phyloP scores from a whole-genome alignment of 2,888 invertebrate species.

The Eupithecia tripunctaria region DNA sequence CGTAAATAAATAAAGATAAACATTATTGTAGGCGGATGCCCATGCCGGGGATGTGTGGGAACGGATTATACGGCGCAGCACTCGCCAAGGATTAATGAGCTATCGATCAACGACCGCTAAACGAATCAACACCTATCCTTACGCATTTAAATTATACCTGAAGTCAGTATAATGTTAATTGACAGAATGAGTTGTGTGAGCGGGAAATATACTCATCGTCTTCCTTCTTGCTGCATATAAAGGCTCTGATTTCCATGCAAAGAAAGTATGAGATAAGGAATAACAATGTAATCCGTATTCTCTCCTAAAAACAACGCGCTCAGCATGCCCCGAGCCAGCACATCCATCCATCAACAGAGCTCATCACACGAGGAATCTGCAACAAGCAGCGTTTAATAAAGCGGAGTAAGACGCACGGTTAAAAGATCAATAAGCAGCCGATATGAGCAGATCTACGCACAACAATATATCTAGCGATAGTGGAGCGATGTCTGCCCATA shows the following conservation, averaged over 20 bases:
- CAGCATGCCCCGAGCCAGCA: constrained; percentile 8
- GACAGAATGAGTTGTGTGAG: not conserved
- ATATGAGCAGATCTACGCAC: constrained; percentile 70
- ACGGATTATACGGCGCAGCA: constrained; percentile 35
- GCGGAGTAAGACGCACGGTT: constrained; percentile 58
- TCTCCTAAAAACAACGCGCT: not conserved
- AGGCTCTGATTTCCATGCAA: not conserved
- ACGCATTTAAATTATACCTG: not conserved
- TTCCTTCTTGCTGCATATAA: not conserved
- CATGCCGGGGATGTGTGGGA: constrained; percentile 39
- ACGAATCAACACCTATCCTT: not conserved
- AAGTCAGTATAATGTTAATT: not conserved
- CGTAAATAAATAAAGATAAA: constrained; percentile 82
- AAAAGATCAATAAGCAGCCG: constrained; percentile 75
- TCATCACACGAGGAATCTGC: constrained; percentile 39
- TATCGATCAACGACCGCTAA: constrained; percentile 15
- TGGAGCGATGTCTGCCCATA: constrained; percentile 84
- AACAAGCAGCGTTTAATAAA: constrained; percentile 60
- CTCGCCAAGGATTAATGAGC: constrained; percentile 36
- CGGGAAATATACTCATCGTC: not conserved
- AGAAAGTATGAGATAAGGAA: not conserved
- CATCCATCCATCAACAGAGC: constrained; percentile 21
- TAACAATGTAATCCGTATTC: not conserved
- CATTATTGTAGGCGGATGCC: constrained; percentile 50
- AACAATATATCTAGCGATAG: constrained; percentile 72